phyloP scores from a whole-genome alignment of 2,888 invertebrate genomes.

The Hololepta plana region DNA sequence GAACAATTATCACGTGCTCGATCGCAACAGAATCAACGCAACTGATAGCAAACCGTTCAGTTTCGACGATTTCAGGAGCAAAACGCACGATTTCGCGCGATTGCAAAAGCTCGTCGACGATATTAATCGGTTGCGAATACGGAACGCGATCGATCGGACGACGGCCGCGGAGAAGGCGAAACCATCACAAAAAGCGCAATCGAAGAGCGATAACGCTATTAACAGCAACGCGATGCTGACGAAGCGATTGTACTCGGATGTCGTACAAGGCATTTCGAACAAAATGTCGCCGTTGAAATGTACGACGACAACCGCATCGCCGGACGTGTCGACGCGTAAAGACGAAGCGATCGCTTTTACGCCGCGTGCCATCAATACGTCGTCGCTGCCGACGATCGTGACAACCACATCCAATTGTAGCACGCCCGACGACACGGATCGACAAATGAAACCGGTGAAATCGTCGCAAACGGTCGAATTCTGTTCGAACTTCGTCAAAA shows the following conservation, averaged over 20 bases:
- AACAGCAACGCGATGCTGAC: conserved; percentile 2
- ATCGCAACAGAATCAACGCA: conserved; percentile 8
- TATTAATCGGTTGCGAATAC: conserved; percentile 3
- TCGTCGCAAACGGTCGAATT: too few relatives aligned
- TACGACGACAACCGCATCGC: conserved; percentile 3
- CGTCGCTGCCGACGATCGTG: conserved; percentile 3
- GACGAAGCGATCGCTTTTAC: too few relatives aligned
- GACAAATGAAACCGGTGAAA: too few relatives aligned
- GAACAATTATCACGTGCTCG: conserved; percentile 16
- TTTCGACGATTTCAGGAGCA: conserved; percentile 8
- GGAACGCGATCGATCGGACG: conserved; percentile 2
- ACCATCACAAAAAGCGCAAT: conserved; percentile 3
- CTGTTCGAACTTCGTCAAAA: too few relatives aligned
- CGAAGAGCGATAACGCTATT: conserved; percentile 5
- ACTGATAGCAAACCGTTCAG: conserved; percentile 7
- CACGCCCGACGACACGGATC: too few relatives aligned
- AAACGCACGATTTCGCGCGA: conserved; percentile 12
- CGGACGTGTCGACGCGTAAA: too few relatives aligned
- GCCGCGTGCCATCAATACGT: too few relatives aligned
- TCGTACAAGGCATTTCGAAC: conserved; percentile 20
- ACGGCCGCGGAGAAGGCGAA: conserved; percentile 1
- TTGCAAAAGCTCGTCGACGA: conserved; percentile 10
- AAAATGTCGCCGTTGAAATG: conserved; percentile 9
- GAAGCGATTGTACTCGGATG: conserved; percentile 24
- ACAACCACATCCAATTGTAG: too few relatives aligned